Evolutionary conservation across 2,888 invertebrate genomes (phyloP), one percentile per base, ranked within the genome.

Genomic region (Cremastinae sp.): DNA sequence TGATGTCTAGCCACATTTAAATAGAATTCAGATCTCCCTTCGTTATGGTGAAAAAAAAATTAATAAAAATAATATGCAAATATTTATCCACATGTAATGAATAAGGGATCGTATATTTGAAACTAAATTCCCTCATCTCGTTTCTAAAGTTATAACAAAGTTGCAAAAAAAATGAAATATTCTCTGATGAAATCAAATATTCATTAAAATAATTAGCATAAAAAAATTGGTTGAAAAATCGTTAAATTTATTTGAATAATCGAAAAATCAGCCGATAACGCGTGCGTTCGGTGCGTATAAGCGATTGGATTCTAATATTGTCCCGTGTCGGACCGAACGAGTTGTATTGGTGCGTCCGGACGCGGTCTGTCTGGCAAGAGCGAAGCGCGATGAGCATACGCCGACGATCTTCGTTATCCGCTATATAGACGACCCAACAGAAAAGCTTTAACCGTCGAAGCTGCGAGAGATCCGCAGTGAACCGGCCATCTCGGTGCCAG

Each of bases 251-350:
- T 41, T 41, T 9, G 10, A 2, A 8, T 41, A 8, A n/a, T 41
- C 9, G 12, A 41, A 41, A 41, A 41, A 41, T 41, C 4, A 41
- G 9, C 4, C 37, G 4, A 9, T 41, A 12, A n/a, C 12, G 2
- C 41, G 41, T 2, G 10, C 41, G 10, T 41, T 41, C 41, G 10
- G 4, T 41, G 18, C n/a, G 28, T 58, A 51, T 37, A 76, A 22
- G 75, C 66, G 51, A 58, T 66, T n/a, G 77, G 84, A 82, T 85
- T 88, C 88, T 89, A 89, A 88, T 89, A 89, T 88, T 88, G 88
- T 87, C 88, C 84, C 85, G 86, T 5, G 84, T 84, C 82, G 80
- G 14, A 37, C 56, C 77, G 80, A 80, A 83, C 79, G 78, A 81
- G 82, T 80, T 51, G 59, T 58, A 43, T 41, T 53, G 49, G 65